These are phyloP conservation scores for Nezara viridula DNA, from an alignment of 2,888 invertebrate species.

Conservation along the genomic window DNA sequence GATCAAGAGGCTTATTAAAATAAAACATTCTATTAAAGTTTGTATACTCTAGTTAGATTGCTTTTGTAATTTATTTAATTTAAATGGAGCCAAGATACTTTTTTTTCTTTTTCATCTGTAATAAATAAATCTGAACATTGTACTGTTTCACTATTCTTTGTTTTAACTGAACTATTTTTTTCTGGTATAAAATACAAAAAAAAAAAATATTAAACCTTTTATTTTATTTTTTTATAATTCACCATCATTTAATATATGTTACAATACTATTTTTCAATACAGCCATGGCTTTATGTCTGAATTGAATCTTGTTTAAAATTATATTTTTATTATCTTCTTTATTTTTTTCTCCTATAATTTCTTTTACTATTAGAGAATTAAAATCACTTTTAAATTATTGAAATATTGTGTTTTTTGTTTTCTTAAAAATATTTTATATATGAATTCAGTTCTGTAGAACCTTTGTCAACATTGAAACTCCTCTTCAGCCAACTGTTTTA, in stretches of 20 bases:
- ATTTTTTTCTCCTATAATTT: conserved; percentile 1
- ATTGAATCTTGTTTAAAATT: neutral
- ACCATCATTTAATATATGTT: neutral
- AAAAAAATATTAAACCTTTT: neutral
- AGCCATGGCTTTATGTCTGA: neutral
- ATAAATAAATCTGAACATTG: neutral
- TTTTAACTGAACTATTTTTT: neutral
- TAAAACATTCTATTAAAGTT: neutral
- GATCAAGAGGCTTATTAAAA: neutral
- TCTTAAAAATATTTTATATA: neutral
- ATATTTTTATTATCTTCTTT: neutral
- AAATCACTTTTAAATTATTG: neutral
- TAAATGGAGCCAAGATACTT: neutral
- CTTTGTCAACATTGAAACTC: neutral
- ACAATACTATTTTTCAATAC: neutral
- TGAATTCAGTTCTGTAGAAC: neutral
- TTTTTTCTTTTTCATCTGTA: neutral
- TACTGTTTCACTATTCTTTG: neutral
- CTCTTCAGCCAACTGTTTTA: neutral
- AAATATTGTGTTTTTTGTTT: neutral
- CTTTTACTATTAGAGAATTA: neutral
- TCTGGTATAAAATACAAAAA: neutral
- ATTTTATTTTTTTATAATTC: neutral
- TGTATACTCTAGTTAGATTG: neutral
- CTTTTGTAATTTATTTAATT: neutral